These are phyloP conservation scores for Conus ventricosus DNA, from an alignment of 1,140 invertebrate genomes.

Conservation along the genomic window DNA sequence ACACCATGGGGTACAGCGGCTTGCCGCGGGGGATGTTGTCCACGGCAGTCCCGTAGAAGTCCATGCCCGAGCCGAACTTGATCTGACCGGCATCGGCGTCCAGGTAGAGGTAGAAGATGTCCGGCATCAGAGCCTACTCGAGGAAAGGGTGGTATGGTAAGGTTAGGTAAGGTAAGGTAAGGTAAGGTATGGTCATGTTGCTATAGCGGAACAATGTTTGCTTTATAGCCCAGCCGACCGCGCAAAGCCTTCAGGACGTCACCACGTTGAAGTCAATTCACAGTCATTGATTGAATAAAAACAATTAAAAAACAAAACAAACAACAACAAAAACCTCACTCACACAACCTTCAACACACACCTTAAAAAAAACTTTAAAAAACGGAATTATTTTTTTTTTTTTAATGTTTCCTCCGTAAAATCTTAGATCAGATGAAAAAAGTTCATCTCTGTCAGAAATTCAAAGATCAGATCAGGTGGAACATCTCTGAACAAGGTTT, in stretches of 20 bases:
- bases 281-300: no score
- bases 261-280: no score
- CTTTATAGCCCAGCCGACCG: not conserved
- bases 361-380: no score
- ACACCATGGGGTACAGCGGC: constrained; percentile 50
- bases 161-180: not conserved
- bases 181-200: not conserved
- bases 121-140: constrained; percentile 31
- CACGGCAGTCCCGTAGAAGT: constrained; percentile 47
- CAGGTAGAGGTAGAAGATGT: constrained; percentile 54
- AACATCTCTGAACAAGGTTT: no score
- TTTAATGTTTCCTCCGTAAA: no score
- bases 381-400: no score
- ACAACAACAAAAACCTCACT: no score
- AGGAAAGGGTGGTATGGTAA: not conserved
- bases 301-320: no score
- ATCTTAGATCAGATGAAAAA: no score
- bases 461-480: no score
- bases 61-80: constrained; percentile 45
- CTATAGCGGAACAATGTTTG: not conserved
- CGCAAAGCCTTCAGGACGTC: not conserved
- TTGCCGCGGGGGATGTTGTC: constrained; percentile 29
- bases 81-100: constrained; percentile 44
- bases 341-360: no score
- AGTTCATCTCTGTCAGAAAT: no score